phyloP scores from a whole-genome alignment of 37 sponge, comb jelly and placozoan genomes.

The Hormiphora californensis region DNA sequence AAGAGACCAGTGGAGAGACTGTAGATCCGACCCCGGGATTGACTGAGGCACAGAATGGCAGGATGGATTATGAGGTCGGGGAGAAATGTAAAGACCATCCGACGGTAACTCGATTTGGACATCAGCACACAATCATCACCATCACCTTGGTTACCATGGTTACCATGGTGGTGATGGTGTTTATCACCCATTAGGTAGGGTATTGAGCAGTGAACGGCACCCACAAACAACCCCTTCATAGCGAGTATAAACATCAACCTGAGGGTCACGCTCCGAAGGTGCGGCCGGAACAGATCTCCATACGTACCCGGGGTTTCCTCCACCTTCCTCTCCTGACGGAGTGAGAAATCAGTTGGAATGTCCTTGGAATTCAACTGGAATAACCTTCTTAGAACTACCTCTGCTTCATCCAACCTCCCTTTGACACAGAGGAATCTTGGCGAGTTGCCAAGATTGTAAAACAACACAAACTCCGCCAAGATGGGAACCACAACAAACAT shows the following conservation, averaged over 20 bases:
- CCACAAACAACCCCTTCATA: slow-evolving; percentile 20
- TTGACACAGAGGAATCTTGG: neutral
- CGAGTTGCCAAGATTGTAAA: neutral
- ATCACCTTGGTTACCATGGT: no score
- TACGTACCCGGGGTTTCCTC: slow-evolving; percentile 2
- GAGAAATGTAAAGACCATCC: neutral
- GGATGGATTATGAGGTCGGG: slow-evolving; percentile 27
- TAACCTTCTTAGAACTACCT: neutral
- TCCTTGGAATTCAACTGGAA: neutral
- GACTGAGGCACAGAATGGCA: neutral
- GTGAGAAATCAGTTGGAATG: neutral
- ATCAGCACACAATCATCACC: no score
- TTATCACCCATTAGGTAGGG: neutral
- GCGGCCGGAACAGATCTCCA: neutral
- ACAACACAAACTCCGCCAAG: neutral
- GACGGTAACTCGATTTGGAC: no score
- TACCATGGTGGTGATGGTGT: no score
- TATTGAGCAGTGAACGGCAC: neutral
- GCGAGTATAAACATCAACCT: neutral
- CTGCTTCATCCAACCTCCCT: neutral
- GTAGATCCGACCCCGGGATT: neutral
- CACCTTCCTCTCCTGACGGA: neutral
- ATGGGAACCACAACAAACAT: no score
- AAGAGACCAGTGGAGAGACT: neutral
- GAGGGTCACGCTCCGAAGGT: neutral